Base-by-base conservation (phyloP, 2,797 vertebrate genomes). In the Sardinella longiceps region DNA sequence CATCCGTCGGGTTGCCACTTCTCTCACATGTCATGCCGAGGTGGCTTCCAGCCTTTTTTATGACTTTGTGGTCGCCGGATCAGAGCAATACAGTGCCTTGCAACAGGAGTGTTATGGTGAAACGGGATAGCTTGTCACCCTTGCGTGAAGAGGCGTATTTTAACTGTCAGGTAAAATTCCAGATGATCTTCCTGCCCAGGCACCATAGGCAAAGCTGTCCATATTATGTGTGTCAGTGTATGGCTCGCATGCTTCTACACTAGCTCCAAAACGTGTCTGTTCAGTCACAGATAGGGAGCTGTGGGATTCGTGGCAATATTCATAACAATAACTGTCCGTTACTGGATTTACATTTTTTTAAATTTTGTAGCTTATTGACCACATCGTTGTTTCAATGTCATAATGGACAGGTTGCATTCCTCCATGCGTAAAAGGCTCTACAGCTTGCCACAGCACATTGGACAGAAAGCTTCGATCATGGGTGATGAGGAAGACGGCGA, bases 391-490 rank as follows among this genome's bases (percentile, higher is more conserved):
- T 87, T 94, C 93, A 91, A 90, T 94, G 94, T 92, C 95, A 95
- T 95, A 95, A 99, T 99, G 98, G 98, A 98, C 94, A 96, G 96
- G 95, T 94, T 98, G 92, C 97, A 97, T 92, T 96, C 97, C 90
- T 98, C 98, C 95, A 99, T 98, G 98, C 97, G 98, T 96, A 98
- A 98, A 96, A 96, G 98, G 94, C 97, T 99, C 86, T 99, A 98
- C 95, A 99, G 98, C 95, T 97, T 99, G 92, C 98, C 98, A 93
- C 98, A 97, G 94, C 97, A 98, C 94, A 96, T 97, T 91, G 97
- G 96, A 92, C 95, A 97, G 92, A 98, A 97, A 94, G 94, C 96
- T 87, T 97, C 96, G 84, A 96, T 97, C 90, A 98, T 98, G 97
- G 97, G 97, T 88, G 97, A 97, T 92, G 97, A 96, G 84, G 96